Conservation (phyloP, 2,113 vertebrate genomes). For the Leptocoma aspasia region DNA sequence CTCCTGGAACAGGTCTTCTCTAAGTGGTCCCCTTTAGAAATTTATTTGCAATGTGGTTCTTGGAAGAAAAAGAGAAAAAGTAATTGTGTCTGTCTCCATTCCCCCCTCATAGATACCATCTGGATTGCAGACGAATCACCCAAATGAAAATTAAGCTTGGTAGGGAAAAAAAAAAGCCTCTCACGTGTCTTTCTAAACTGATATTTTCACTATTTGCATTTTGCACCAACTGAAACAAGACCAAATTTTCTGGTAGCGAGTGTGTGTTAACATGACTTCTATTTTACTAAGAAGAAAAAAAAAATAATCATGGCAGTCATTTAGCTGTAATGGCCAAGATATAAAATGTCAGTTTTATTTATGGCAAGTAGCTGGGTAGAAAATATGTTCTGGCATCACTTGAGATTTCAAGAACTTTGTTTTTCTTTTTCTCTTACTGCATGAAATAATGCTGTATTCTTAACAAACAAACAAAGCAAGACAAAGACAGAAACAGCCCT, state of each 20-base stretch:
- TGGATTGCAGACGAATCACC: neutral
- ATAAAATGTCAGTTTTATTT: slow-evolving; percentile 68
- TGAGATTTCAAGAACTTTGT: slow-evolving; percentile 62
- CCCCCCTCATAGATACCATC: neutral
- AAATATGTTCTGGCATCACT: slow-evolving; percentile 61
- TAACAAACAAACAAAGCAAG: slow-evolving; percentile 57
- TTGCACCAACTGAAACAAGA: slow-evolving; percentile 19
- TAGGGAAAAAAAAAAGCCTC: neutral
- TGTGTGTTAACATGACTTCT: slow-evolving; percentile 16
- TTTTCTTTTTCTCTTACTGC: slow-evolving; percentile 41
- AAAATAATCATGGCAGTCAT: slow-evolving; percentile 18
- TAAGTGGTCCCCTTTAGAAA: neutral
- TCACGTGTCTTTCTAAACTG: neutral
- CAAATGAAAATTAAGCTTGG: slow-evolving; percentile 15
- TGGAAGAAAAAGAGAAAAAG: neutral
- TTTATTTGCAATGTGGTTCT: neutral
- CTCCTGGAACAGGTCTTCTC: neutral
- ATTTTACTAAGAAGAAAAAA: slow-evolving; percentile 30
- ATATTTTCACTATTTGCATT: slow-evolving; percentile 5
- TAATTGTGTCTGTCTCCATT: neutral
- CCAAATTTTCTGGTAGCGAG: slow-evolving; percentile 3
- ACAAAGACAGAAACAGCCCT: neutral
- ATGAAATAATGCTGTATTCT: slow-evolving; percentile 55
- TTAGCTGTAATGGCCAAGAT: slow-evolving; percentile 53
- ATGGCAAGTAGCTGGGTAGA: slow-evolving; percentile 64